Evolutionary conservation across 2,888 invertebrate species (phyloP).

Genomic region (Odiellus spinosus): DNA sequence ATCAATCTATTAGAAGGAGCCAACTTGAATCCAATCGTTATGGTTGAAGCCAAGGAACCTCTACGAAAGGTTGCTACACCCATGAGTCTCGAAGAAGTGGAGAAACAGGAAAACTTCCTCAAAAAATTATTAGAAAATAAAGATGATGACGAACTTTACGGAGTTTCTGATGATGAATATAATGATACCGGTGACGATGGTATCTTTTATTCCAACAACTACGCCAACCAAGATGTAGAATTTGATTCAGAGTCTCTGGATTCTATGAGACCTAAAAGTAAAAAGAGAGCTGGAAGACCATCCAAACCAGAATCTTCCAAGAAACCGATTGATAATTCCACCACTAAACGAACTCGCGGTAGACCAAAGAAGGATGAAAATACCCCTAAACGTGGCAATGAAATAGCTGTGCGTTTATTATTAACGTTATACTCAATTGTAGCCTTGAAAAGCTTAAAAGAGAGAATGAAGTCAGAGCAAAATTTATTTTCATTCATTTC

Average conservation of each 20-base stretch:
- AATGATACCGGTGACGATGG: conserved; percentile 5
- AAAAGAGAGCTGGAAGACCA: conserved; percentile 12
- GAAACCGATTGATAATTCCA: conserved; percentile 4
- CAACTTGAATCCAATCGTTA: conserved; percentile 13
- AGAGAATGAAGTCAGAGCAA: too few relatives aligned
- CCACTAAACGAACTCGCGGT: conserved; percentile 10
- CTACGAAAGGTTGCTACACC: conserved; percentile 3
- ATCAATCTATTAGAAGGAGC: conserved; percentile 9
- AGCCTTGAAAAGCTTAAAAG: too few relatives aligned
- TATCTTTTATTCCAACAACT: not conserved
- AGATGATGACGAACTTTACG: conserved; percentile 10
- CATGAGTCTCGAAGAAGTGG: not conserved
- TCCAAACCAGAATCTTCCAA: conserved; percentile 9
- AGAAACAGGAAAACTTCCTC: not conserved
- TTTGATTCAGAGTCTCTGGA: too few relatives aligned
- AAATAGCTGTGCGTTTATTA: too few relatives aligned
- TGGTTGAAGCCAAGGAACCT: conserved; percentile 9
- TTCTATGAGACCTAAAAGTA: not conserved
- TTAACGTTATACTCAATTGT: too few relatives aligned
- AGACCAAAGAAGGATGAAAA: conserved; percentile 12
- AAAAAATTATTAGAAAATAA: not conserved
- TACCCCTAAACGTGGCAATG: too few relatives aligned
- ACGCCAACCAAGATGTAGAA: too few relatives aligned
- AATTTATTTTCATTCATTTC: too few relatives aligned
- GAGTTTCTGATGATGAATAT: conserved; percentile 5